phyloP scores from a whole-genome alignment of 2,797 vertebrate species.

The Holocentrus rufus region DNA sequence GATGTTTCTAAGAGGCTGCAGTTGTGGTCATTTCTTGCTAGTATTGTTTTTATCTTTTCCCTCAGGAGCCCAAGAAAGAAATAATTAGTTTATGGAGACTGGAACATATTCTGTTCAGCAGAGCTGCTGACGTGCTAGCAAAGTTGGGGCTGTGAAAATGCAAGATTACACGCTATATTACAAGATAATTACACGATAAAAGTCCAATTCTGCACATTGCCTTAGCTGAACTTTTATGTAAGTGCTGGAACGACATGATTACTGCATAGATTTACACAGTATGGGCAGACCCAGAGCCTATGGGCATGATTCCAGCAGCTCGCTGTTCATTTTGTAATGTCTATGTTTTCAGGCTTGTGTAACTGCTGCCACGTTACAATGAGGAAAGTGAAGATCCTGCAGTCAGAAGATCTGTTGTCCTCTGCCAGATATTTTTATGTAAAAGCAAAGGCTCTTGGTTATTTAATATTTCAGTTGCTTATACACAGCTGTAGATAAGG shows the following conservation, averaged over 20 bases:
- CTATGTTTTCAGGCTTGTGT: constrained; percentile 65
- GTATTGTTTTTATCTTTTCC: too few relatives aligned
- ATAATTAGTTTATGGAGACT: not conserved
- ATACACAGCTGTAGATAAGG: constrained; percentile 25
- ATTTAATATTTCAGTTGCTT: not conserved
- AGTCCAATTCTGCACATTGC: not conserved
- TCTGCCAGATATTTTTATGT: constrained; percentile 59
- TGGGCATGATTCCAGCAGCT: constrained; percentile 46
- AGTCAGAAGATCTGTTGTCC: constrained; percentile 26
- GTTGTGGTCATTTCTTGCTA: constrained; percentile 1
- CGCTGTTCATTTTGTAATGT: constrained; percentile 51
- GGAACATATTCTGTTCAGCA: not conserved
- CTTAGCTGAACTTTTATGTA: not conserved
- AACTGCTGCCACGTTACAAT: constrained; percentile 76
- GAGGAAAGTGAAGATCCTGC: constrained; percentile 34
- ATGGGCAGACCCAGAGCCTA: constrained; percentile 31
- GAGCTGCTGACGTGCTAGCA: not conserved
- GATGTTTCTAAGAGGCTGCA: constrained; percentile 9
- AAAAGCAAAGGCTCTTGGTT: not conserved
- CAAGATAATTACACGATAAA: not conserved
- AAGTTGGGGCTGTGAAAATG: not conserved
- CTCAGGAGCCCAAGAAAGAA: not conserved
- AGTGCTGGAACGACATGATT: constrained; percentile 15
- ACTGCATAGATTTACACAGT: constrained; percentile 24
- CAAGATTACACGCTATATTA: not conserved